These are phyloP conservation scores for Venustoraphidia nigricollis DNA, from an alignment of 2,888 invertebrate species.

Conservation along the genomic window DNA sequence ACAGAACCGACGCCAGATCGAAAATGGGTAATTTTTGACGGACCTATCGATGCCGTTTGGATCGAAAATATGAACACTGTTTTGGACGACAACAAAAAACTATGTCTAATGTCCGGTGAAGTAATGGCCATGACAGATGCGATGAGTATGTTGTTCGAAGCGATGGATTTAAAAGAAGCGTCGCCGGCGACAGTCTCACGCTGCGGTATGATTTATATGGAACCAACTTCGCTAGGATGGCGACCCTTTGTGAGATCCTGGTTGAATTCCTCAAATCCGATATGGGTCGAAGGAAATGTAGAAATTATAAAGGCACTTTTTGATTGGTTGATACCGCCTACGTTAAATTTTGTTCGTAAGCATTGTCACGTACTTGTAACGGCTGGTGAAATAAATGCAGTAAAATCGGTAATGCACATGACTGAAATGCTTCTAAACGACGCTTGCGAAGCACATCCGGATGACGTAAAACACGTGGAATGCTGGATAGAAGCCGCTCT, in stretches of 20 bases:
- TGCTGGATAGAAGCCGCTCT: conserved; percentile 65
- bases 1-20: conserved; percentile 55
- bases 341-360: conserved; percentile 54
- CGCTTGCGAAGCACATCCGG: conserved; percentile 45
- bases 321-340: conserved; percentile 68
- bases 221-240: conserved; percentile 73
- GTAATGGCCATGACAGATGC: conserved; percentile 65
- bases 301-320: conserved; percentile 45
- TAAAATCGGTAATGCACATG: conserved; percentile 55
- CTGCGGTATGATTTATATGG: conserved; percentile 85
- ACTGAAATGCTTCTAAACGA: conserved; percentile 65
- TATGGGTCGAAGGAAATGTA: conserved; percentile 46
- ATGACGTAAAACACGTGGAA: conserved; percentile 50
- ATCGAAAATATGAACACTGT: conserved; percentile 85
- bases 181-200: conserved; percentile 79
- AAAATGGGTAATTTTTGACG: conserved; percentile 90
- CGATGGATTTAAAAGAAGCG: conserved; percentile 70
- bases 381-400: conserved; percentile 56
- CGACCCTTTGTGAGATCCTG: conserved; percentile 67
- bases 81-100: conserved; percentile 74
- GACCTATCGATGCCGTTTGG: conserved; percentile 82
- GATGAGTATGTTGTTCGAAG: conserved; percentile 83
- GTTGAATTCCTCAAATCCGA: conserved; percentile 46
- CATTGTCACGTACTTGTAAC: conserved; percentile 46
- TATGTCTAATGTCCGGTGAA: conserved; percentile 77